Base-by-base conservation (phyloP, 2,797 vertebrate species). In the Oryzias sinensis region DNA sequence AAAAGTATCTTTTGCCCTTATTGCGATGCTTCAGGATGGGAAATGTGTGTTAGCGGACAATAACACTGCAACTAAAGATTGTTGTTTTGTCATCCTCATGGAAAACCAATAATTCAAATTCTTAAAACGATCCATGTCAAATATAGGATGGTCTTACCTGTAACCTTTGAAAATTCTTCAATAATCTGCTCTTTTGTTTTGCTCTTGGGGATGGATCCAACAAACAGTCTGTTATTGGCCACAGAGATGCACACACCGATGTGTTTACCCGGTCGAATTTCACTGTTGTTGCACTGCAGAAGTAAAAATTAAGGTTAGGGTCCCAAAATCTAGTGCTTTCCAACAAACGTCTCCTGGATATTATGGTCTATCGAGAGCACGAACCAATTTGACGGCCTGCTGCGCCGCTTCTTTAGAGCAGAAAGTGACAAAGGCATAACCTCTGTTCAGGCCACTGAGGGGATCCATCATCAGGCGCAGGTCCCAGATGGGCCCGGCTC, bases 141-240 rank as follows among this genome's bases (percentile, higher is more conserved):
- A 37, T 37, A 3, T 11, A 11, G 13, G 22, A 17, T 20, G 8
- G 25, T 33, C 92, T 92, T 87, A 99, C 97, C 97, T 93, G 97
- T 99, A 86, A 99, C 97, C 95, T 99, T 99, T 68, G 94, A 93
- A 90, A 99, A 99, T 87, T 99, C 97, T 90, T 99, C 97, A 83
- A 99, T 94, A 84, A 99, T 99, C 85, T 99, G 97, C 70, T 99
- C 97, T 94, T 99, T 99, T 87, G 97, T 98, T 96, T 99, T 99
- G 92, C 96, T 99, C 89, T 99, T 99, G 79, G 97, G 97, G 87
- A 99, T 99, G 86, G 97, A 99, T 68, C 97, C 97, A 90, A 99
- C 97, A 91, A 99, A 99, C 86, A 99, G 95, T 79, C 97, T 96
- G 92, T 99, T 99, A 94, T 99, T 99, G 91, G 97, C 97, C 90